Evolutionary conservation across 2,113 vertebrate species (phyloP).

Genomic region (Brachionichthys hirsutus): DNA sequence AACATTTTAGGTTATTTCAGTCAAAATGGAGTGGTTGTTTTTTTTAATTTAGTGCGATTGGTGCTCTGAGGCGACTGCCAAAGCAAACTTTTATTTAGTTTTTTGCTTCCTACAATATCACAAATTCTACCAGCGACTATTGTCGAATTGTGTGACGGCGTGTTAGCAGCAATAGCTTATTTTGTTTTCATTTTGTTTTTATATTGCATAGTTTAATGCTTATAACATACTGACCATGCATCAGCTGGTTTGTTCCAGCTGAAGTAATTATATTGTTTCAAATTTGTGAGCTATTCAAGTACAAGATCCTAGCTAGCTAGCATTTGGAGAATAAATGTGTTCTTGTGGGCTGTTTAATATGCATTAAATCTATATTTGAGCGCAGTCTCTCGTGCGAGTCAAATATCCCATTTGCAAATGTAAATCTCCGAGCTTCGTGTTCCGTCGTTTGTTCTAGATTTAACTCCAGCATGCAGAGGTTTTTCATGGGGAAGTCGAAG

Average conservation of each 20-base stretch:
- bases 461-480: slow-evolving; percentile 88
- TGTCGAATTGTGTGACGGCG: too few species aligned
- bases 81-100: background rate
- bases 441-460: slow-evolving; percentile 76
- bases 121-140: background rate
- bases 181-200: too few species aligned
- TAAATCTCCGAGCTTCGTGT: slow-evolving; percentile 3
- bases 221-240: too few species aligned
- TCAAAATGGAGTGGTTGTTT: slow-evolving; percentile 40
- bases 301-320: too few species aligned
- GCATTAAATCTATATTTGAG: slow-evolving; percentile 21
- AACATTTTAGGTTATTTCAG: slow-evolving; percentile 36
- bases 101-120: slow-evolving; percentile 5
- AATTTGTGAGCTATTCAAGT: slow-evolving; percentile 11
- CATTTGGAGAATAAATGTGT: background rate
- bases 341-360: slow-evolving; percentile 23
- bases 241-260: too few species aligned
- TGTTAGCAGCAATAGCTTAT: too few species aligned
- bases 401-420: slow-evolving; percentile 6
- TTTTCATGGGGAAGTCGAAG: slow-evolving; percentile 77
- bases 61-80: slow-evolving; percentile 34
- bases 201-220: too few species aligned
- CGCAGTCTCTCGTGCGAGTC: slow-evolving; percentile 36
- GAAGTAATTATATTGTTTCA: too few species aligned
- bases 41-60: slow-evolving; percentile 18